Percentiles rank a stretch among this genome's conserved stretches.
Conservation (phyloP, 2,888 invertebrate genomes). For the Sclerodermus sp. region DNA sequence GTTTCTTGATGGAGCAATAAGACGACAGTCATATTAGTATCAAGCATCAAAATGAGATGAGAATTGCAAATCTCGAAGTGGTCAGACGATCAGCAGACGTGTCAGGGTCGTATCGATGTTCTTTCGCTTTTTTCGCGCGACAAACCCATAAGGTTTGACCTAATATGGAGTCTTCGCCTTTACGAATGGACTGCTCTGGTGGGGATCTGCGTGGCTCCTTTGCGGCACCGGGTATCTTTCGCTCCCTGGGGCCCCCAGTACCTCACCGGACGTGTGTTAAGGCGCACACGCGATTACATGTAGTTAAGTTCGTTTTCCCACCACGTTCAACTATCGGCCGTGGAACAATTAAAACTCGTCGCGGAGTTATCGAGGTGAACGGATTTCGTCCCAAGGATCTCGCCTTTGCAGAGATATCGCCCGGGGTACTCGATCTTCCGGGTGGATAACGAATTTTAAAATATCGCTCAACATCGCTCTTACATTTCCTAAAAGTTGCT, state of each 20-base stretch:
- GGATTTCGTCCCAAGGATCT: too few species aligned
- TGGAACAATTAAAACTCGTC: background rate
- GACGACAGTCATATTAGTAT: too few species aligned
- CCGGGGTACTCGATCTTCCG: too few species aligned
- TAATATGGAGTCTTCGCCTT: constrained; percentile 52
- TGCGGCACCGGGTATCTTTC: constrained; percentile 41
- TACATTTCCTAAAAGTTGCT: too few species aligned
- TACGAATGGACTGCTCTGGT: constrained; percentile 39
- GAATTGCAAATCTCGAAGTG: too few species aligned
- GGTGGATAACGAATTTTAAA: too few species aligned
- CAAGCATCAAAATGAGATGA: too few species aligned
- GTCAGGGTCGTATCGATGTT: constrained; percentile 27
- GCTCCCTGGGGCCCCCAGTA: constrained; percentile 44
- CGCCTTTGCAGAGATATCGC: too few species aligned
- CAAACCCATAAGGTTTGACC: constrained; percentile 56
- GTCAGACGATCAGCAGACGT: constrained; percentile 12
- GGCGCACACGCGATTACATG: constrained; percentile 38
- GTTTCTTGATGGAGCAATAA: too few species aligned
- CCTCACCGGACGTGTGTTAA: constrained; percentile 50
- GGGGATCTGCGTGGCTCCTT: constrained; percentile 44
- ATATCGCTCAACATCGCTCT: too few species aligned
- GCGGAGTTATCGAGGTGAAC: background rate
- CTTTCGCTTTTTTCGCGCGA: constrained; percentile 37
- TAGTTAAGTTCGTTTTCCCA: constrained; percentile 22
- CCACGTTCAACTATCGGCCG: constrained; percentile 4